Conservation (phyloP, 2,797 vertebrate genomes). For the Clarias laeviceps region DNA sequence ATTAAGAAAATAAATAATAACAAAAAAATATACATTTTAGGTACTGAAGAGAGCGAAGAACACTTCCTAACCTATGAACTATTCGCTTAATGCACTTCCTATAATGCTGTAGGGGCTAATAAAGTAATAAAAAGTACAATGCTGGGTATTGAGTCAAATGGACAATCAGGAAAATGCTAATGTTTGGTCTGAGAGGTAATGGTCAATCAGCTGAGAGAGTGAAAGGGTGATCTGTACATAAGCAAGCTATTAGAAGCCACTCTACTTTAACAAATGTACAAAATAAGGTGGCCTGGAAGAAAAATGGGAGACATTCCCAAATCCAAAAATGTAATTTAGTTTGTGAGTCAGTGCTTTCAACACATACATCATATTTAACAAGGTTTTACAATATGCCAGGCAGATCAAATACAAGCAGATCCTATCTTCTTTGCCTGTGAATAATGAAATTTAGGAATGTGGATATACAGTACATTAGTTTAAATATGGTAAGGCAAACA, state of each 20-base stretch:
- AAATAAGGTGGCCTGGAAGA: background rate
- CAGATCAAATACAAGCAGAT: background rate
- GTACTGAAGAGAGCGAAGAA: background rate
- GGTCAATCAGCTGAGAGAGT: conserved; percentile 12
- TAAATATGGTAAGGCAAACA: background rate
- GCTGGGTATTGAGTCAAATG: conserved; percentile 34
- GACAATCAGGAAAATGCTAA: conserved; percentile 33
- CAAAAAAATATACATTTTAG: background rate
- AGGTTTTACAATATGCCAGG: background rate
- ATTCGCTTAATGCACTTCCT: conserved; percentile 18
- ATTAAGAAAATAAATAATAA: background rate
- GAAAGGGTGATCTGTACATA: conserved; percentile 11
- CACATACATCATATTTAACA: background rate
- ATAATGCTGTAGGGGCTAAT: conserved; percentile 22
- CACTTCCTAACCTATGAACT: background rate
- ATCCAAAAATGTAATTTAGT: background rate
- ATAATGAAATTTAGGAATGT: background rate
- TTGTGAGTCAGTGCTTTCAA: background rate
- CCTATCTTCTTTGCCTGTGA: background rate
- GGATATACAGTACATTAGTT: background rate
- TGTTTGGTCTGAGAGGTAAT: conserved; percentile 32
- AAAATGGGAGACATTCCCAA: background rate
- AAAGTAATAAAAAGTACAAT: conserved; percentile 13
- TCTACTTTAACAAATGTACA: background rate
- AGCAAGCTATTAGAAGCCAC: background rate